Evolutionary conservation across 1,140 invertebrate species (phyloP).

Genomic region (Rhyzopertha dominica): DNA sequence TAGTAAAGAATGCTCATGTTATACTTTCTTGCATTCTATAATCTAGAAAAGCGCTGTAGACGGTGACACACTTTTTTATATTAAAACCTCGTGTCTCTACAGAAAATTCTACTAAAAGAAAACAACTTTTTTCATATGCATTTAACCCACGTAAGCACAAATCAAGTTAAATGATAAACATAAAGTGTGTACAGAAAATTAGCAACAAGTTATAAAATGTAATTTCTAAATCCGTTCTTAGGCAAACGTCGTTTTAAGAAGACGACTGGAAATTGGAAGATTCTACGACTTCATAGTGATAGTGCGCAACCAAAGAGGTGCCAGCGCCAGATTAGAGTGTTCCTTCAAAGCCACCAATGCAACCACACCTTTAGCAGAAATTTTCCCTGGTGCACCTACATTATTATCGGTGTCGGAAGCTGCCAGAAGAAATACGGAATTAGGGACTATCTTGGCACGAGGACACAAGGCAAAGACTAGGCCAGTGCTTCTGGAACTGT

Average conservation of each 20-base stretch:
- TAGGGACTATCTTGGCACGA: slow-evolving; percentile 72
- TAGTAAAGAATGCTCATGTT: no score
- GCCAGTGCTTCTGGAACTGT: slow-evolving; percentile 71
- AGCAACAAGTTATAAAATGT: no score
- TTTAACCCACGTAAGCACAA: no score
- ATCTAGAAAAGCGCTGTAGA: no score
- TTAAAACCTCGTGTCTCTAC: no score
- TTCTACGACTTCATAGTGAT: slow-evolving; percentile 76
- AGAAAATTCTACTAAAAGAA: no score
- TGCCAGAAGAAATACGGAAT: slow-evolving; percentile 70
- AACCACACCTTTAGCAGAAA: slow-evolving; percentile 68
- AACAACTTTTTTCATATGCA: no score
- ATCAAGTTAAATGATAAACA: no score
- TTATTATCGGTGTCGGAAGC: slow-evolving; percentile 74
- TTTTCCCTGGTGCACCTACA: slow-evolving; percentile 78
- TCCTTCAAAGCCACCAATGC: slow-evolving; percentile 79
- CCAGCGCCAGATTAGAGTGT: slow-evolving; percentile 68
- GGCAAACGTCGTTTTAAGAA: slow-evolving; percentile 73
- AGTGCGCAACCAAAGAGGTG: slow-evolving; percentile 72
- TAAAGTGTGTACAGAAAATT: no score
- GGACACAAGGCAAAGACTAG: slow-evolving; percentile 72
- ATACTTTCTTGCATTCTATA: no score
- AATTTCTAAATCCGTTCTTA: no score
- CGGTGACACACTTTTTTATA: no score
- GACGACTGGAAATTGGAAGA: slow-evolving; percentile 65